Evolutionary conservation across 2,113 vertebrate genomes (phyloP).

Genomic region (Colaptes auratus): DNA sequence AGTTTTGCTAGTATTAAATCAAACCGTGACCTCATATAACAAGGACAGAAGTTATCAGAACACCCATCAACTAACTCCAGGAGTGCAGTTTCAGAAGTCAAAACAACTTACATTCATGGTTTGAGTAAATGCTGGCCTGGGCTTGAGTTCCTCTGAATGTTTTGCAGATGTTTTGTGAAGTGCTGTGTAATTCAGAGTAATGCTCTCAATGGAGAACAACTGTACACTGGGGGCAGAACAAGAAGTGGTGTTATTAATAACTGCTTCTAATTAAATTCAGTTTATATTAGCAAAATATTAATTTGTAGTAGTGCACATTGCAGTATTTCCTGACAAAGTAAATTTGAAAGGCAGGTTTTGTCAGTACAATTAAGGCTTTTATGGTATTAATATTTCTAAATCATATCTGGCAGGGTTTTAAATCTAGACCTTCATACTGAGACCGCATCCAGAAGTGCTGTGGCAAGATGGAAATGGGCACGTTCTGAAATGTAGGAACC

Average conservation of each 20-base stretch:
- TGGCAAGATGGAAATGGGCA: not conserved
- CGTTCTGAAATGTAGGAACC: not conserved
- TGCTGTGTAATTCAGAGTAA: not conserved
- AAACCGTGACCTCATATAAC: not conserved
- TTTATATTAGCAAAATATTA: not conserved
- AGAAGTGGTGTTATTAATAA: not conserved
- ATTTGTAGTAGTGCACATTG: not conserved
- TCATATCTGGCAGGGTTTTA: not conserved
- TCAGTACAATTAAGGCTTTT: not conserved
- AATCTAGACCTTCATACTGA: not conserved
- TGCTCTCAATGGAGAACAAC: not conserved
- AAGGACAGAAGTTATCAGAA: not conserved
- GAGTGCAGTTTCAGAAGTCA: not conserved
- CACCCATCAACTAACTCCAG: not conserved
- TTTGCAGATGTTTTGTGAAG: not conserved
- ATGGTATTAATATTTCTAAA: not conserved
- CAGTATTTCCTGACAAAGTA: not conserved
- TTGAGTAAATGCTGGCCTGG: not conserved
- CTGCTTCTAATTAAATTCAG: not conserved
- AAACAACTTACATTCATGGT: not conserved
- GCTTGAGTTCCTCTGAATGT: not conserved
- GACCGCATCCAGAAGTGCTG: not conserved
- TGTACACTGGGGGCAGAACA: not conserved
- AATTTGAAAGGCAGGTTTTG: slow-evolving; percentile 4
- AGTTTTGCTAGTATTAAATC: not conserved